These are phyloP conservation scores for Clanis bilineata DNA, from an alignment of 2,888 invertebrate species.

Conservation along the genomic window DNA sequence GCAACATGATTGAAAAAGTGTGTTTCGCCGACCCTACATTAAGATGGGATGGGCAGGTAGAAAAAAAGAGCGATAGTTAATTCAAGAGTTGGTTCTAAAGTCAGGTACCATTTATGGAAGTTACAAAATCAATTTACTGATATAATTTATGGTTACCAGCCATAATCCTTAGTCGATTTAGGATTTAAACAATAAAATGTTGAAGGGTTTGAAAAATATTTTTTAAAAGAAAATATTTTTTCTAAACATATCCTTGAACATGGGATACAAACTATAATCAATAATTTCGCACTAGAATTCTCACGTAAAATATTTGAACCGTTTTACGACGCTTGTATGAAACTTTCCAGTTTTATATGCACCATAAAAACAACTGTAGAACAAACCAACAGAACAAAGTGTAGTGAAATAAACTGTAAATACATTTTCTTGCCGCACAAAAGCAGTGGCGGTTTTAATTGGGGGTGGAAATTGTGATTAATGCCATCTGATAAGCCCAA, in stretches of 20 bases:
- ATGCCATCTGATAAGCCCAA: slow-evolving; percentile 74
- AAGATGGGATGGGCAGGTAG: too few species aligned
- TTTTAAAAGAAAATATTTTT: background rate
- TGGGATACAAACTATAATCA: background rate
- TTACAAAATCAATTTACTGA: too few species aligned
- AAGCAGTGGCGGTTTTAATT: slow-evolving; percentile 69
- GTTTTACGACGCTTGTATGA: slow-evolving; percentile 44
- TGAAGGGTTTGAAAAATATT: background rate
- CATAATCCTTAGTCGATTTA: too few species aligned
- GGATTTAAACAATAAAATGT: too few species aligned
- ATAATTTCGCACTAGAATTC: slow-evolving; percentile 6
- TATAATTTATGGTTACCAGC: too few species aligned
- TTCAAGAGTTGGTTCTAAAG: too few species aligned
- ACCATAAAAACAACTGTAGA: slow-evolving; percentile 64
- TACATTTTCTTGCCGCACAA: slow-evolving; percentile 42
- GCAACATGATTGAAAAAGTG: too few species aligned
- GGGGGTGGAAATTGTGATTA: slow-evolving; percentile 81
- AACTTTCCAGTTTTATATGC: slow-evolving; percentile 53
- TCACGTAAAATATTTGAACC: slow-evolving; percentile 31
- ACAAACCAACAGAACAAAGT: slow-evolving; percentile 60
- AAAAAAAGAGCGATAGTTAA: too few species aligned
- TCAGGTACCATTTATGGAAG: too few species aligned
- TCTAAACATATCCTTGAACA: background rate
- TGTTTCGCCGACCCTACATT: too few species aligned
- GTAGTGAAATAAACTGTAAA: slow-evolving; percentile 60